These are phyloP conservation scores for Balaenoptera acutorostrata DNA, from an alignment of 2,113 vertebrate genomes.

Conservation along the genomic window DNA sequence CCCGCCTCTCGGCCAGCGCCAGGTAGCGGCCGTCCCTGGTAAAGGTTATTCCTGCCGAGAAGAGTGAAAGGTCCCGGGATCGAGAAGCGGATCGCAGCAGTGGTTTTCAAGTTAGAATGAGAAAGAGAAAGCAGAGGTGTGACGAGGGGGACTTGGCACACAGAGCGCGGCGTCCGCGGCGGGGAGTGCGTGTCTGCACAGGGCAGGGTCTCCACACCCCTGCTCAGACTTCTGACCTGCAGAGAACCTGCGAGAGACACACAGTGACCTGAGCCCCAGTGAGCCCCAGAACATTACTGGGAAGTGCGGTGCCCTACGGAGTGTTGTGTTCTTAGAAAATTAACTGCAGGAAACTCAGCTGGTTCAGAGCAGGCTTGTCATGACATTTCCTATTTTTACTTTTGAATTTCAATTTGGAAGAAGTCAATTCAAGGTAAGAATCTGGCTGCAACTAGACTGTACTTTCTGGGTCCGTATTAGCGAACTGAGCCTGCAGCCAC, in stretches of 20 bases:
- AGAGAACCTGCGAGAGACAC: too few species aligned
- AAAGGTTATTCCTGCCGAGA: constrained; percentile 87
- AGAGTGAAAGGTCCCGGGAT: fast-evolving
- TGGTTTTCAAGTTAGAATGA: not conserved
- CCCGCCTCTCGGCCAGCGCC: constrained; percentile 93
- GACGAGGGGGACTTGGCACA: not conserved
- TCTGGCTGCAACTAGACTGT: not conserved
- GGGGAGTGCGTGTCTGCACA: not conserved
- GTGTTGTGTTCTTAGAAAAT: fast-evolving
- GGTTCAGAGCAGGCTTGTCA: fast-evolving
- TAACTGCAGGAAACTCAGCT: fast-evolving
- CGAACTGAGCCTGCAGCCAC: not conserved
- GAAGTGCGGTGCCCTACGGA: fast-evolving
- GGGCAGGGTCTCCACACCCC: not conserved
- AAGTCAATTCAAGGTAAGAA: not conserved
- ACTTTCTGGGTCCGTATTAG: not conserved
- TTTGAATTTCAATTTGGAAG: not conserved
- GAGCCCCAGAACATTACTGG: fast-evolving
- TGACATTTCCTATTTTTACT: not conserved
- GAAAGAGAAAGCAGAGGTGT: not conserved
- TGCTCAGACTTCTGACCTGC: not conserved
- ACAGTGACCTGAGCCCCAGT: fast-evolving
- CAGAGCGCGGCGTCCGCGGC: fast-evolving
- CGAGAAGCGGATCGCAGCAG: fast-evolving
- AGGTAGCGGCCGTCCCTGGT: constrained; percentile 92